A percentile compares a stretch with the other conserved stretches of the same genome.
Conservation (phyloP, 2,113 vertebrate species). For the Ahaetulla prasina region DNA sequence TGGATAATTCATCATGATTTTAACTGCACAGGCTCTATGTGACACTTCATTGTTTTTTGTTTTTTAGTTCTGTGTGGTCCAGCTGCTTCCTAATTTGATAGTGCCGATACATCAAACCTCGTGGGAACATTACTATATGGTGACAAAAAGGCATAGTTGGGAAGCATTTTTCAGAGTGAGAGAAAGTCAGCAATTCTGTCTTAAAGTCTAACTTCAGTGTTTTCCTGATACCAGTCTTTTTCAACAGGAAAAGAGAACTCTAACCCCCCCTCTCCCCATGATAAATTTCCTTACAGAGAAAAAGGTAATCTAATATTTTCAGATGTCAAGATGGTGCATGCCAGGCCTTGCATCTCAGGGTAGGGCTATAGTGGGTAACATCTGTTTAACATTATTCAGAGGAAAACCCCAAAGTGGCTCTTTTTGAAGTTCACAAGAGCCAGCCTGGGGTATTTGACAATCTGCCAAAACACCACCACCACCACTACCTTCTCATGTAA, state of each 20-base stretch:
- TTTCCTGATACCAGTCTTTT: constrained; percentile 6
- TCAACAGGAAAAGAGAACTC: background rate
- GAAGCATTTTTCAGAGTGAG: background rate
- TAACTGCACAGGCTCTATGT: constrained; percentile 2
- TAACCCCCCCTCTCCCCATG: background rate
- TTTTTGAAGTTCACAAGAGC: background rate
- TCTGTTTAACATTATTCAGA: constrained; percentile 3
- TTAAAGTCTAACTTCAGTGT: background rate
- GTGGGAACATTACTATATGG: background rate
- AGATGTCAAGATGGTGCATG: background rate
- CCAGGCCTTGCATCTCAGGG: background rate
- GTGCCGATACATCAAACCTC: constrained; percentile 15
- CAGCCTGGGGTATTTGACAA: background rate
- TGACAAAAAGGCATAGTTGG: background rate
- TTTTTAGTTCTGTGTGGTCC: constrained; percentile 52
- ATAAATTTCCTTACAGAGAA: background rate
- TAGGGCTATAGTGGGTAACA: background rate
- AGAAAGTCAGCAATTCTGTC: background rate
- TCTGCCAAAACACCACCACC: background rate
- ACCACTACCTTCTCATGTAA: background rate
- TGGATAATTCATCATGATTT: background rate
- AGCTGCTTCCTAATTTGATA: constrained; percentile 36
- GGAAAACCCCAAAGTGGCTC: background rate
- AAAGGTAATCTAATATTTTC: background rate
- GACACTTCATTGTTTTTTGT: constrained; percentile 18